Conservation (phyloP, 1,140 invertebrate genomes). For the Brevipalpus yothersi region DNA sequence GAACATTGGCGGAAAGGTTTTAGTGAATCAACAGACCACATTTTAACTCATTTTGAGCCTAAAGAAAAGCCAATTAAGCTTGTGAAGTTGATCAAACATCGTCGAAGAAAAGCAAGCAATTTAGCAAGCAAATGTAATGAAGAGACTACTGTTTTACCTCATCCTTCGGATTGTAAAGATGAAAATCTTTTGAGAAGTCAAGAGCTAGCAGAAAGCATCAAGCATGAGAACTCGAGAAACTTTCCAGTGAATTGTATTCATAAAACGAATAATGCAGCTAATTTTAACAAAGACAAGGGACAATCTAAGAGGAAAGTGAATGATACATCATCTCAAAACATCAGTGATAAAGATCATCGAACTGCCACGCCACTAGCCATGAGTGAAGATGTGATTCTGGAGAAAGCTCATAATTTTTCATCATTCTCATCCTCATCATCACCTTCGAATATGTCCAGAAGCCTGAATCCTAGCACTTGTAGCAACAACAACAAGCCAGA, state of each 20-base stretch:
- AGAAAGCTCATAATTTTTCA: background rate
- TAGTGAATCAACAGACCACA: conserved; percentile 28
- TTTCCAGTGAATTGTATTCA: too few species aligned
- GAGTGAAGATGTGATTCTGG: too few species aligned
- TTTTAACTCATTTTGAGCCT: conserved; percentile 59
- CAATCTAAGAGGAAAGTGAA: too few species aligned
- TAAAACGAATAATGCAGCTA: too few species aligned
- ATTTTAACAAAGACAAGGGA: too few species aligned
- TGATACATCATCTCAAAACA: too few species aligned
- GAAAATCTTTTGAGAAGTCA: too few species aligned
- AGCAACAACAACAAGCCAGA: background rate
- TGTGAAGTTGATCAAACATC: conserved; percentile 19
- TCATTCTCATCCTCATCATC: background rate
- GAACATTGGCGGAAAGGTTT: conserved; percentile 15
- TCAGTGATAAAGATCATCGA: too few species aligned
- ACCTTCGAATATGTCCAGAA: background rate
- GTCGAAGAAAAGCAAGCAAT: background rate
- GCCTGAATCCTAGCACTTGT: background rate
- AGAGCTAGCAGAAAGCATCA: too few species aligned
- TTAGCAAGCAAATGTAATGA: background rate
- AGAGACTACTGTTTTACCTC: background rate
- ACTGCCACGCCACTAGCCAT: too few species aligned
- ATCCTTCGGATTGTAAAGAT: too few species aligned
- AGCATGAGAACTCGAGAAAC: too few species aligned
- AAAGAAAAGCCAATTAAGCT: conserved; percentile 55